Evolutionary conservation across 2,888 invertebrate species (phyloP).

Genomic region (Unio delphinus): DNA sequence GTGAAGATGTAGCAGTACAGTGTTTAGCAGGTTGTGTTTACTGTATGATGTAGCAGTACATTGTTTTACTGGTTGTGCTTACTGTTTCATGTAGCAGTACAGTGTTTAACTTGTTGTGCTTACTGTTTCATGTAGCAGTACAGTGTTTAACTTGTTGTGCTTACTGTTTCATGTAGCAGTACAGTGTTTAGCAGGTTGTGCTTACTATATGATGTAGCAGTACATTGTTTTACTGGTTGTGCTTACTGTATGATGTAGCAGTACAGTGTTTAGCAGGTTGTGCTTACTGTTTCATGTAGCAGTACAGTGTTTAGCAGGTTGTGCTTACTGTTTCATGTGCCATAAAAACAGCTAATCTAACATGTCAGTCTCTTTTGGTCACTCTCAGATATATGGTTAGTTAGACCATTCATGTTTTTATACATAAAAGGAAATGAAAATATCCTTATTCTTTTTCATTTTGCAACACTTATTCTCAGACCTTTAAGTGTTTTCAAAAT

Average conservation of each 20-base stretch:
- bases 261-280: constrained; percentile 12
- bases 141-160: constrained; percentile 16
- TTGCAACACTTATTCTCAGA: no score
- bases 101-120: constrained; percentile 16
- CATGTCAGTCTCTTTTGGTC: no score
- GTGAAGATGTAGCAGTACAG: constrained; percentile 43
- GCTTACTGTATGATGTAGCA: constrained; percentile 33
- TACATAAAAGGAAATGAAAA: no score
- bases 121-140: background rate
- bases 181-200: constrained; percentile 26
- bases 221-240: constrained; percentile 31
- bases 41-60: background rate
- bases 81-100: background rate
- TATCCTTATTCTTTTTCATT: no score
- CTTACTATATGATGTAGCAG: constrained; percentile 17
- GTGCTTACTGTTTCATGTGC: background rate
- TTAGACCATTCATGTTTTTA: no score
- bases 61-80: constrained; percentile 17
- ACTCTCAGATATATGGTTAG: no score
- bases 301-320: constrained; percentile 28
- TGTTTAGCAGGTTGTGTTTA: constrained; percentile 24
- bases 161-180: constrained; percentile 16
- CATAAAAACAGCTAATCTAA: no score
- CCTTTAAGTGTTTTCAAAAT: no score
- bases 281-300: constrained; percentile 22